phyloP scores from a whole-genome alignment of 2,113 vertebrate genomes.

The Holacanthus passer region DNA sequence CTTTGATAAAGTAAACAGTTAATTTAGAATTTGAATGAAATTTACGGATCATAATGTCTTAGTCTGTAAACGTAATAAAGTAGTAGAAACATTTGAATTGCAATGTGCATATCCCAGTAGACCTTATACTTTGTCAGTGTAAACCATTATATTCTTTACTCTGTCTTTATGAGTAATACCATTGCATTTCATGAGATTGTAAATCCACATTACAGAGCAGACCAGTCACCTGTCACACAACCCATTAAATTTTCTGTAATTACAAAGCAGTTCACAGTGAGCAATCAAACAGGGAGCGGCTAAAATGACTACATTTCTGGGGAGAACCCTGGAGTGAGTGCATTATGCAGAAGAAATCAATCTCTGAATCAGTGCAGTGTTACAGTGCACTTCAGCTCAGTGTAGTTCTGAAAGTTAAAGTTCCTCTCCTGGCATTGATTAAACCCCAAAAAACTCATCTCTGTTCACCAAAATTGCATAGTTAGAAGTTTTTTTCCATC shows the following conservation, averaged over 20 bases:
- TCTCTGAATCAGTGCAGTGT: background rate
- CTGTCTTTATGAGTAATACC: background rate
- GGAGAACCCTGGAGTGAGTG: constrained; percentile 7
- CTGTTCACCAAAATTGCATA: too few species aligned
- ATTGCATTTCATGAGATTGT: background rate
- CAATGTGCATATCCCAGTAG: too few species aligned
- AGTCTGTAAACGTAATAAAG: background rate
- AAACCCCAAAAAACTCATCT: too few species aligned
- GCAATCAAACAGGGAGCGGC: constrained; percentile 11
- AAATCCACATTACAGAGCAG: background rate
- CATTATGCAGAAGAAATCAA: constrained; percentile 14
- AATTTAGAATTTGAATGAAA: background rate
- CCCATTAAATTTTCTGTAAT: background rate
- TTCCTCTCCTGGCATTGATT: too few species aligned
- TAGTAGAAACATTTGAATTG: background rate
- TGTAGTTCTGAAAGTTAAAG: background rate
- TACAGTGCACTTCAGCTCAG: background rate
- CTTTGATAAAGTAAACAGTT: background rate
- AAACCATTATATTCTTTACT: background rate
- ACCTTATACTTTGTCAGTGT: background rate
- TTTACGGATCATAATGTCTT: background rate
- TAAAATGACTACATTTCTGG: background rate
- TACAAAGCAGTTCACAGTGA: constrained; percentile 7
- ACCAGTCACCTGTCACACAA: background rate
- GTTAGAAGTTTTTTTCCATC: too few species aligned